phyloP scores from a whole-genome alignment of 2,888 invertebrate species.

The Drosophila sordidapex region DNA sequence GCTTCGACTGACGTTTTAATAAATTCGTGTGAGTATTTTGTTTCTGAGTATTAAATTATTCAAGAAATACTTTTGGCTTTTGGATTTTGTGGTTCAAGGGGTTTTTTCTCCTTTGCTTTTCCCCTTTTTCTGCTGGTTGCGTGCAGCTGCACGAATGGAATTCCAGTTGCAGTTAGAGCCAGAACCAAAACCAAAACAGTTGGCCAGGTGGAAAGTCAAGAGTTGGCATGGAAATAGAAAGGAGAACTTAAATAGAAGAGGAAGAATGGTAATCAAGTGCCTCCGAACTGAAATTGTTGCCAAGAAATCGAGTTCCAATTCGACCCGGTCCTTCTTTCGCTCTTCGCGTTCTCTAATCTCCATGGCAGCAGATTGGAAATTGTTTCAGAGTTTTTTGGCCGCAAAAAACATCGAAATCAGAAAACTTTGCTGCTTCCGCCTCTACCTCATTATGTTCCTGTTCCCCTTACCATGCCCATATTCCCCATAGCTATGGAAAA shows the following conservation, averaged over 20 bases:
- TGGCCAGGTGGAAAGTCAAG: conserved; percentile 37
- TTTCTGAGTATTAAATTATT: conserved; percentile 52
- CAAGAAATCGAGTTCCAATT: conserved; percentile 57
- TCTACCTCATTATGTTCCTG: background rate
- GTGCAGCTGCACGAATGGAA: conserved; percentile 40
- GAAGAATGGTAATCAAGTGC: conserved; percentile 50
- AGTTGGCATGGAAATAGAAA: conserved; percentile 36
- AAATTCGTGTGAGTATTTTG: conserved; percentile 64
- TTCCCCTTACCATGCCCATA: conserved; percentile 3
- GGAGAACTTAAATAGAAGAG: conserved; percentile 18
- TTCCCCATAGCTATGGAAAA: conserved; percentile 26
- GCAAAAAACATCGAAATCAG: conserved; percentile 75
- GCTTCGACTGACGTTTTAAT: conserved; percentile 50
- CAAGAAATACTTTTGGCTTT: conserved; percentile 48
- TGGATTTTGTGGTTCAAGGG: conserved; percentile 69
- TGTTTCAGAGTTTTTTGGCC: conserved; percentile 42
- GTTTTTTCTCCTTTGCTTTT: conserved; percentile 2
- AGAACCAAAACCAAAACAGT: conserved; percentile 19
- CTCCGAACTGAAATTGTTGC: conserved; percentile 73
- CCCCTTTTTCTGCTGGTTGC: conserved; percentile 31
- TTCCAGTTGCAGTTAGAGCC: conserved; percentile 32
- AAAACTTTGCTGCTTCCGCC: conserved; percentile 54
- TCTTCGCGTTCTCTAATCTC: conserved; percentile 32
- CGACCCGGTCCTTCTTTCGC: conserved; percentile 20
- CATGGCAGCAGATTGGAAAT: conserved; percentile 45